phyloP scores from a whole-genome alignment of 2,888 invertebrate species.

The Sepioteuthis lessoniana region DNA sequence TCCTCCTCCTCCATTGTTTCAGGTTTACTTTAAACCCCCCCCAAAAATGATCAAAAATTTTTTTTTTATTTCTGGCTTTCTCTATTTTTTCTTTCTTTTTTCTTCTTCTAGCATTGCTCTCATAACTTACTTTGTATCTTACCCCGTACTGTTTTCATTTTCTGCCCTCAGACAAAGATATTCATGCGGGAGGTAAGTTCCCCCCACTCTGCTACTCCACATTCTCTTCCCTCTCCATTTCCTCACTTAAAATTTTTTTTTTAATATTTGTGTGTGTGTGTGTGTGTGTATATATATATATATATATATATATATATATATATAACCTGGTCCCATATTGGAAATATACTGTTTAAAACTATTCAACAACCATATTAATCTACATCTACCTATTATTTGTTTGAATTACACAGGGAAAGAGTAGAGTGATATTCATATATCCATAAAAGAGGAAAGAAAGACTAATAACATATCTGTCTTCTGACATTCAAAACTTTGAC shows the following conservation, averaged over 20 bases:
- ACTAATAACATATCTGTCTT: too few species aligned
- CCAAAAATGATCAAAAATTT: neutral
- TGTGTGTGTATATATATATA: too few species aligned
- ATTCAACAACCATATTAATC: too few species aligned
- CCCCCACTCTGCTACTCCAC: neutral
- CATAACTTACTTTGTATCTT: slow-evolving; percentile 47
- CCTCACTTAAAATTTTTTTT: neutral
- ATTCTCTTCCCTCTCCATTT: neutral
- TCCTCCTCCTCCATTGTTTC: neutral
- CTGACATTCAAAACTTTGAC: too few species aligned
- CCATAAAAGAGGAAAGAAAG: too few species aligned
- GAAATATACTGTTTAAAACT: neutral
- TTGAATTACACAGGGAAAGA: too few species aligned
- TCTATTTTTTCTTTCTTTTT: slow-evolving; percentile 25
- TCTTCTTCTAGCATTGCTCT: slow-evolving; percentile 45
- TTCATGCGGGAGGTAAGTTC: slow-evolving; percentile 47
- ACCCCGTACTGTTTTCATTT: slow-evolving; percentile 47
- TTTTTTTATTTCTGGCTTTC: neutral
- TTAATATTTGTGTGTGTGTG: neutral
- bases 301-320: neutral
- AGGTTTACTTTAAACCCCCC: neutral
- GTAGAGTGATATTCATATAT: too few species aligned
- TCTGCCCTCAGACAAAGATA: slow-evolving; percentile 48
- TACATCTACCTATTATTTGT: too few species aligned
- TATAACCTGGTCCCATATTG: slow-evolving; percentile 16